Evolutionary conservation across 2,113 vertebrate species (phyloP).

Genomic region (Malurus alboscapulatus): DNA sequence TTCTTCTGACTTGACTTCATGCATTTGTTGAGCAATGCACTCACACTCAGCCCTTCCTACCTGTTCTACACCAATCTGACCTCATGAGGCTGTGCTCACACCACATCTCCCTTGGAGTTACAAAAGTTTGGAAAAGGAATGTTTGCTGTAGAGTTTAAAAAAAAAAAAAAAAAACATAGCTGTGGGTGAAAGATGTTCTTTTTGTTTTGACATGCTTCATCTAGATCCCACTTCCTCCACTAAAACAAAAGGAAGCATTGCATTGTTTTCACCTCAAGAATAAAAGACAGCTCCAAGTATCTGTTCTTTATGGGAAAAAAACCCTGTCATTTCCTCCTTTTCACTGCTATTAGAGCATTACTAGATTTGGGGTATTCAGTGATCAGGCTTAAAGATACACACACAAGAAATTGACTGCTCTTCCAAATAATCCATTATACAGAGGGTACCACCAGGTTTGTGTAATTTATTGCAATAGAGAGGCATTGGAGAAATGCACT

Average conservation of each 20-base stretch:
- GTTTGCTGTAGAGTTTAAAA: neutral
- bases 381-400: neutral
- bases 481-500: neutral
- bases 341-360: neutral
- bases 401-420: neutral
- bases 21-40: neutral
- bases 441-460: neutral
- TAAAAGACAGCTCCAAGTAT: neutral
- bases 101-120: neutral
- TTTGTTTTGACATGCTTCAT: neutral
- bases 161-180: neutral
- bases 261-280: neutral
- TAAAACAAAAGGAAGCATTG: neutral
- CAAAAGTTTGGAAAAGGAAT: neutral
- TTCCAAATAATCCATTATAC: neutral
- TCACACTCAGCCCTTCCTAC: neutral
- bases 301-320: neutral
- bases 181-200: neutral
- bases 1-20: neutral
- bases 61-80: rapidly evolving
- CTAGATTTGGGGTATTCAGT: neutral
- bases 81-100: neutral
- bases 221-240: neutral
- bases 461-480: neutral
- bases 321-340: neutral